Conservation (phyloP, 2,113 vertebrate genomes). For the Willisornis vidua region DNA sequence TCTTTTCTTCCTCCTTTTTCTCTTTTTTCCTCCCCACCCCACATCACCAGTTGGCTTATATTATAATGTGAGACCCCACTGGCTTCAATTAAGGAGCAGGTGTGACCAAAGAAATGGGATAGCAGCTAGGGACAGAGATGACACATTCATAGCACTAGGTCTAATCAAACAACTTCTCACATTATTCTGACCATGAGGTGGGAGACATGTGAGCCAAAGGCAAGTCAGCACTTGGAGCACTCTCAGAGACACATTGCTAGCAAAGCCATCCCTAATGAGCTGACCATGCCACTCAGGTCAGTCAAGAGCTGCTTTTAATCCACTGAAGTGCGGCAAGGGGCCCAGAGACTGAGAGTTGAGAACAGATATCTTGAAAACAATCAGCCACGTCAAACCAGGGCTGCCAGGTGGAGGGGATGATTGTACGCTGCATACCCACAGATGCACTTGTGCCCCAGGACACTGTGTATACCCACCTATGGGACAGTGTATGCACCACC, state of each 20-base stretch:
- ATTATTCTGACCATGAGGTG: conserved; percentile 52
- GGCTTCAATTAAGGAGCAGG: conserved; percentile 48
- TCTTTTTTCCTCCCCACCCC: not conserved
- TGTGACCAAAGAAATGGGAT: conserved; percentile 38
- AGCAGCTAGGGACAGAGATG: conserved; percentile 49
- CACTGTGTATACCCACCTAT: rapidly evolving
- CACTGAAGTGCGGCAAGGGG: not conserved
- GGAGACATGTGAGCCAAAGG: conserved; percentile 37
- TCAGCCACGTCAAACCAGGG: not conserved
- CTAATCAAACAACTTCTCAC: conserved; percentile 65
- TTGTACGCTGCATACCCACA: rapidly evolving
- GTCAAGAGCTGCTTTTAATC: conserved; percentile 28
- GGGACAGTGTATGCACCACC: too few species aligned
- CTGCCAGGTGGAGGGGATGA: not conserved
- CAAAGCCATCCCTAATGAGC: conserved; percentile 39
- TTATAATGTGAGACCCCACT: conserved; percentile 33
- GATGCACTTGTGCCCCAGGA: not conserved
- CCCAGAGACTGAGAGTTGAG: not conserved
- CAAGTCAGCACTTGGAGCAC: conserved; percentile 49
- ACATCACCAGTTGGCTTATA: not conserved
- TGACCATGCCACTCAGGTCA: conserved; percentile 33
- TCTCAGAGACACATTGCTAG: not conserved
- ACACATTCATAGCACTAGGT: conserved; percentile 32
- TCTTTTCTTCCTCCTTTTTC: not conserved
- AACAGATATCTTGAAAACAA: not conserved